Evolutionary conservation across 2,888 invertebrate species (phyloP).

Genomic region (Calameuta idolon): DNA sequence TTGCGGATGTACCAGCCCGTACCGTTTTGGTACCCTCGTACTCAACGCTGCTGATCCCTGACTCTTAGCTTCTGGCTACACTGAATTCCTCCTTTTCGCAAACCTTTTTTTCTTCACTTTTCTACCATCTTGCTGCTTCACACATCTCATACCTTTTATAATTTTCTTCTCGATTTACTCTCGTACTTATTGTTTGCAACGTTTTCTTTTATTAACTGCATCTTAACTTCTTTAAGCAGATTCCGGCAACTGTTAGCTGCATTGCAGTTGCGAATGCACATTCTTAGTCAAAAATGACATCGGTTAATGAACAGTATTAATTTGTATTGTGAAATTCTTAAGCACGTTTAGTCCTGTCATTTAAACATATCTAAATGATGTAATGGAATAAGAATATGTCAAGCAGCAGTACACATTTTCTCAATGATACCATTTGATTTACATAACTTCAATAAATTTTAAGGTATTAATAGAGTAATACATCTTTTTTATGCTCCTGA

Average conservation of each 20-base stretch:
- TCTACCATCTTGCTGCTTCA: slow-evolving; percentile 7
- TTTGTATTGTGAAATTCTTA: too few species aligned
- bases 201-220: background rate
- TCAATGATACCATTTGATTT: too few species aligned
- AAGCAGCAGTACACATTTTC: too few species aligned
- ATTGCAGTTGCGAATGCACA: background rate
- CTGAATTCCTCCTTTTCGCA: background rate
- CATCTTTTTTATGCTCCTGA: background rate
- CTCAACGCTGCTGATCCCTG: background rate
- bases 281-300: background rate
- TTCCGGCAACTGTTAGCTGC: background rate
- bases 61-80: background rate
- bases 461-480: too few species aligned
- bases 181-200: background rate
- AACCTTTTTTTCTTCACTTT: background rate
- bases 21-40: slow-evolving; percentile 20
- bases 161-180: background rate
- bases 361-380: too few species aligned
- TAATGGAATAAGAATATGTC: too few species aligned
- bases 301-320: background rate
- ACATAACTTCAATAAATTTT: too few species aligned
- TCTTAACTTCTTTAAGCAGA: background rate
- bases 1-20: slow-evolving; percentile 63
- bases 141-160: background rate
- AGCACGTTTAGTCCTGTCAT: too few species aligned